phyloP scores from a whole-genome alignment of 2,888 invertebrate genomes.

The Schrankia costaestrigalis region DNA sequence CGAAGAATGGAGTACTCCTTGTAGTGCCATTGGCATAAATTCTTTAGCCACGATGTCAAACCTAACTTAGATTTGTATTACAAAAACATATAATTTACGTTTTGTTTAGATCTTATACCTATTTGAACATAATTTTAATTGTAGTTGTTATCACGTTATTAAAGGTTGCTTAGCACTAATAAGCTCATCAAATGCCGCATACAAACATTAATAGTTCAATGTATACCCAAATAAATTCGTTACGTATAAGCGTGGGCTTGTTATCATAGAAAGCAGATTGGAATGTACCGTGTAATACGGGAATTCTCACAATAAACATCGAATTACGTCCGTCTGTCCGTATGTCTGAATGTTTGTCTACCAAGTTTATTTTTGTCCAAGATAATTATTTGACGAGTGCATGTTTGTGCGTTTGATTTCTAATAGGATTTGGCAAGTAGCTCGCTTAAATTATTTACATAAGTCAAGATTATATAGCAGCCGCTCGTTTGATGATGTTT shows the following conservation, averaged over 20 bases:
- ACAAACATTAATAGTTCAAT: conserved; percentile 4
- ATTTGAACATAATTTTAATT: too few species aligned
- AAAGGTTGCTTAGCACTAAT: background rate
- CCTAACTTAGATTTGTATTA: too few species aligned
- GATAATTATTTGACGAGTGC: conserved; percentile 32
- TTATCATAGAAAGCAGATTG: conserved; percentile 66
- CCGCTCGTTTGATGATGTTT: too few species aligned
- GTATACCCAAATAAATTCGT: conserved; percentile 43
- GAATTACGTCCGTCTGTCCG: conserved; percentile 32
- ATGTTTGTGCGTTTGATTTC: conserved; percentile 25
- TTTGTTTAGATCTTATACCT: too few species aligned
- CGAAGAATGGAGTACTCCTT: too few species aligned
- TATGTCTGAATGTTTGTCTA: conserved; percentile 20
- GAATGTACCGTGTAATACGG: conserved; percentile 65
- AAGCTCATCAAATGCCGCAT: conserved; percentile 12
- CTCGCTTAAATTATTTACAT: conserved; percentile 5
- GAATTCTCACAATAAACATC: conserved; percentile 58
- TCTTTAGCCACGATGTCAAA: too few species aligned
- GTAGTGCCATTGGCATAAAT: too few species aligned
- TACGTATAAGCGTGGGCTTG: conserved; percentile 46
- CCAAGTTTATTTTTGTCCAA: conserved; percentile 33
- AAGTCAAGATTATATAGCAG: too few species aligned
- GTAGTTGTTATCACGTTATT: background rate
- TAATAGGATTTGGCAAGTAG: conserved; percentile 17
- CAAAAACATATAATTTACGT: too few species aligned